phyloP scores from a whole-genome alignment of 1,140 invertebrate genomes.

The Scylla paramamosain region DNA sequence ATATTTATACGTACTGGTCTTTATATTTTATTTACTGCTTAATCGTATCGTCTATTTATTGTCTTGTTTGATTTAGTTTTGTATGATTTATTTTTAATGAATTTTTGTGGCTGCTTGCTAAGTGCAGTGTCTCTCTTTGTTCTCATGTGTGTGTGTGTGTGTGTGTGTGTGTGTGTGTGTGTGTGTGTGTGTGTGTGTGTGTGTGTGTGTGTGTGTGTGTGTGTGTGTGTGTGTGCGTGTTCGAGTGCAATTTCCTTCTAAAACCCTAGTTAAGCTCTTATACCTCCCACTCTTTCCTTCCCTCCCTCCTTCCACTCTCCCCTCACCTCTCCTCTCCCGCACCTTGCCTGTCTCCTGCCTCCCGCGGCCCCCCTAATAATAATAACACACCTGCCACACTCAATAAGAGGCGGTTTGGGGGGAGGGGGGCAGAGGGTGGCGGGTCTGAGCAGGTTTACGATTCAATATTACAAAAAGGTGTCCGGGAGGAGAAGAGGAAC shows the following conservation, averaged over 20 bases:
- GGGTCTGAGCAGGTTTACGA: background rate
- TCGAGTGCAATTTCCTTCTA: background rate
- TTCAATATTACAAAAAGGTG: conserved; percentile 24
- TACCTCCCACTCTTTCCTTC: background rate
- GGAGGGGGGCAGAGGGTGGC: background rate
- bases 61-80: background rate
- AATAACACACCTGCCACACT: conserved; percentile 21
- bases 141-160: background rate
- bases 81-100: no score
- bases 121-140: no score
- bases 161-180: background rate
- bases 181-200: conserved; percentile 4
- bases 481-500: background rate
- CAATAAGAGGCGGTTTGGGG: background rate
- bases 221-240: background rate
- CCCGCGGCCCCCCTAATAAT: background rate
- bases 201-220: conserved; percentile 18
- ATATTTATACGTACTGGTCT: background rate
- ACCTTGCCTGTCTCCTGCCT: background rate
- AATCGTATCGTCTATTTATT: background rate
- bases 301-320: background rate
- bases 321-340: background rate
- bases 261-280: background rate
- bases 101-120: no score
- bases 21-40: background rate